A percentile compares a stretch with the other conserved stretches of the same genome.
phyloP scores from a whole-genome alignment of 2,797 vertebrate species.

The Leuciscus waleckii region DNA sequence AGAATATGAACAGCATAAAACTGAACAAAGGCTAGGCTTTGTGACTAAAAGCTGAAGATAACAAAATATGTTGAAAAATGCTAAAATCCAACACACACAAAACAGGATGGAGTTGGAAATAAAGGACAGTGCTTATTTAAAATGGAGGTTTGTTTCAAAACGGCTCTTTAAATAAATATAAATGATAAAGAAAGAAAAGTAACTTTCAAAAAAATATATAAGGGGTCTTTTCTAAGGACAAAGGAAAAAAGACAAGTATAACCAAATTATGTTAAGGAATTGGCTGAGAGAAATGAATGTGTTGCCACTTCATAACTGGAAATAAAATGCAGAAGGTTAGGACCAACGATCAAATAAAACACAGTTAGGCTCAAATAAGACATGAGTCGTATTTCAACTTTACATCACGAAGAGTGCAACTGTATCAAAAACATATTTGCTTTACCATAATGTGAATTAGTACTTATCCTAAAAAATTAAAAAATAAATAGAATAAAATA shows the following conservation, averaged over 20 bases:
- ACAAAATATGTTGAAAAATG: neutral
- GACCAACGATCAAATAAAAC: neutral
- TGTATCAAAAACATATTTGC: neutral
- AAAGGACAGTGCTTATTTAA: neutral
- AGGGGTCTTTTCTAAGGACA: neutral
- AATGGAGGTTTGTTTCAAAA: conserved; percentile 9
- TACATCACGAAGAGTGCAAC: neutral
- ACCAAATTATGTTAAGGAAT: neutral
- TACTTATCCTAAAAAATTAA: conserved; percentile 5
- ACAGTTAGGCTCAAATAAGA: conserved; percentile 2
- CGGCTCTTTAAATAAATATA: neutral
- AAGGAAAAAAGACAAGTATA: neutral
- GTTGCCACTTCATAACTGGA: neutral
- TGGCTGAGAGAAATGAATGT: neutral
- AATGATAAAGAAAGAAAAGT: neutral
- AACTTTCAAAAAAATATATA: neutral
- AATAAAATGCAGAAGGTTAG: neutral
- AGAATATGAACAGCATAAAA: conserved; percentile 15
- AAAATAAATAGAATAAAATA: neutral
- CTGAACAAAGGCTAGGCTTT: neutral
- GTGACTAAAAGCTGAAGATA: neutral
- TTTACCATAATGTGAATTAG: neutral
- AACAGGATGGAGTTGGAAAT: neutral
- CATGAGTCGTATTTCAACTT: neutral
- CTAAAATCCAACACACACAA: neutral